Evolutionary conservation across 2,113 vertebrate species (phyloP).

Genomic region (Caranx ignobilis): DNA sequence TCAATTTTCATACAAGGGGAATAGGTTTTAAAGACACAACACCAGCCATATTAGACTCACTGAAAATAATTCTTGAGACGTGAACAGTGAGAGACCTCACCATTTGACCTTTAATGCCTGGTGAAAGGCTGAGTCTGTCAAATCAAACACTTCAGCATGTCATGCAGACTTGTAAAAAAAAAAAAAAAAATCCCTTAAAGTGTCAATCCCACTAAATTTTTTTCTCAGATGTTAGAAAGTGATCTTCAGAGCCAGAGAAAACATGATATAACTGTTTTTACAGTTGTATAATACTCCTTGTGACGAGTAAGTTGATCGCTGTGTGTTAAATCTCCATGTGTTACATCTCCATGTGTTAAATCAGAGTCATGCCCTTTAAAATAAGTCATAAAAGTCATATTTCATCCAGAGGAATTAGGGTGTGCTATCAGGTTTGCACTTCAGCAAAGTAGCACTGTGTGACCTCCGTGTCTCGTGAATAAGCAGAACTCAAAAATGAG

Average conservation of each 20-base stretch:
- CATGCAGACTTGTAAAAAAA: neutral
- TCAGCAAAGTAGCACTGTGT: neutral
- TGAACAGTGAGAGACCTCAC: neutral
- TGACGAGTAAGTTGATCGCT: neutral
- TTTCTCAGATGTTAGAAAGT: neutral
- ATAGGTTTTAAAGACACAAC: neutral
- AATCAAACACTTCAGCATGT: neutral
- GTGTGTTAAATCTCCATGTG: neutral
- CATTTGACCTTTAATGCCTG: neutral
- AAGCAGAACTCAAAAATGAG: neutral
- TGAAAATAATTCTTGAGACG: neutral
- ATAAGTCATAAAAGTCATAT: neutral
- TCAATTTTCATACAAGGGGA: neutral
- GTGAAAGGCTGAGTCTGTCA: neutral
- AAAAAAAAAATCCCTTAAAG: neutral
- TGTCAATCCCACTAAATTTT: neutral
- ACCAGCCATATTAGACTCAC: neutral
- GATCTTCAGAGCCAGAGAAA: neutral
- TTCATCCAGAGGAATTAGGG: neutral
- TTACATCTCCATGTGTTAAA: neutral
- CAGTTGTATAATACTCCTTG: neutral
- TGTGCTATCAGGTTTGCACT: neutral
- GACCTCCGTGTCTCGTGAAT: neutral
- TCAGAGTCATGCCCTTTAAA: neutral
- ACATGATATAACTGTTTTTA: neutral